Evolutionary conservation across 1,140 invertebrate genomes (phyloP), one percentile per base, ranked within the genome.

Genomic region (Meteorus sp.): DNA sequence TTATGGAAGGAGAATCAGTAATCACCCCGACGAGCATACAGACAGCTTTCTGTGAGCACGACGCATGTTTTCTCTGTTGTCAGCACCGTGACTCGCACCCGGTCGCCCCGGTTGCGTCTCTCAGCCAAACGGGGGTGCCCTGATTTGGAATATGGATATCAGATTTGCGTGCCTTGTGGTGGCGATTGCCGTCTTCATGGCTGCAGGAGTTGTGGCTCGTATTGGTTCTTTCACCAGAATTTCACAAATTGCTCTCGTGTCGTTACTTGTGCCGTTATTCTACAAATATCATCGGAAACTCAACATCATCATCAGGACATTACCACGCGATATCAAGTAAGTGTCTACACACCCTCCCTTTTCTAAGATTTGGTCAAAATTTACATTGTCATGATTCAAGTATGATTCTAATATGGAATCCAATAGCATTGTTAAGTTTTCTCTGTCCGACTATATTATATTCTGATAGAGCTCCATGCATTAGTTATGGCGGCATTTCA

Each of bases 311-410:
- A 59, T 82, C 43, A 82, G 79, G 67, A 84, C 83, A 8, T 70
- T 85, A 22, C 84, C 84, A 1, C 73, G 84, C 41, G 84, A 86
- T 63, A 60, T 79, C 66, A 85, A 81, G 84, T 85, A 63, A 85
- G 82, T 81, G 64, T 43, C 43, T 51, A 48, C 35, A 53, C 29
- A 25, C 3, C 6, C 35, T 51, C 6, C 17, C 19, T n/a, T n/a
- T n/a, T n/a, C n/a, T n/a, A n/a, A n/a, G n/a, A n/a, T n/a, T n/a
- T n/a, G n/a, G n/a, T n/a, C n/a, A n/a, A n/a, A n/a, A n/a, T n/a
- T n/a, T n/a, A n/a, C n/a, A n/a, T n/a, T n/a, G n/a, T n/a, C n/a
- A n/a, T n/a, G n/a, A n/a, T n/a, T n/a, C n/a, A n/a, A n/a, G n/a
- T n/a, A n/a, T n/a, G n/a, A n/a, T n/a, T n/a, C n/a, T n/a, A n/a